Evolutionary conservation across 92 coral and sea anemone genomes (phyloP), one percentile per base, ranked within the genome.

Genomic region (Phymanthus crucifer): DNA sequence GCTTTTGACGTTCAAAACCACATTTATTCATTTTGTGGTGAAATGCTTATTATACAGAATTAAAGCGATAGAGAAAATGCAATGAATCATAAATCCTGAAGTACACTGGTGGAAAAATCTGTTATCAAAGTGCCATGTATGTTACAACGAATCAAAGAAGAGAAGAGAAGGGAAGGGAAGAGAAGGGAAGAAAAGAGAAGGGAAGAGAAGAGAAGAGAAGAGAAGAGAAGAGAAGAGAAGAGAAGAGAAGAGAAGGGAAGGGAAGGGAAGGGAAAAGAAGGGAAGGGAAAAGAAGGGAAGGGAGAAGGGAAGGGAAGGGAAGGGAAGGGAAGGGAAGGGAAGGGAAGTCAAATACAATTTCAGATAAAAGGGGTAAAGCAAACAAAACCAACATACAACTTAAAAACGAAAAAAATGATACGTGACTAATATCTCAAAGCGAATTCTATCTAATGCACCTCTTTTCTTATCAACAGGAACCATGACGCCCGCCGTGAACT

Each of bases 91-190:
- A 17, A 5, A 54, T 16, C 0, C 50, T 45, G 16, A 24, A 54
- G 26, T 13, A 26, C 6, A 9, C 50, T 1, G 16, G 50, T 45
- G 50, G 50, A 45, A 45, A 45, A 9, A 1, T 17, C 18, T 38
- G 10, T 38, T 38, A 38, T 38, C 10, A 38, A 50, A 16, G n/a
- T n/a, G n/a, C n/a, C n/a, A n/a, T n/a, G n/a, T n/a, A n/a, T n/a
- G n/a, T n/a, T n/a, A n/a, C n/a, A n/a, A n/a, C n/a, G n/a, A n/a
- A n/a, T n/a, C n/a, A n/a, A n/a, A n/a, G n/a, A n/a, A n/a, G n/a
- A n/a, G n/a, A n/a, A n/a, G n/a, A n/a, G n/a, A n/a, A n/a, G n/a
- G 69, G 19, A 40, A 33, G 71, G 74, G 58, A 10, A 83, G 23
- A 9, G 36, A 74, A 40, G 82, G 13, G 43, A 13, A 12, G 70